Percentiles rank a stretch among this genome's conserved stretches.
These are phyloP conservation scores for Drosophila virilis DNA, from an alignment of 1,140 invertebrate species.

Conservation along the genomic window DNA sequence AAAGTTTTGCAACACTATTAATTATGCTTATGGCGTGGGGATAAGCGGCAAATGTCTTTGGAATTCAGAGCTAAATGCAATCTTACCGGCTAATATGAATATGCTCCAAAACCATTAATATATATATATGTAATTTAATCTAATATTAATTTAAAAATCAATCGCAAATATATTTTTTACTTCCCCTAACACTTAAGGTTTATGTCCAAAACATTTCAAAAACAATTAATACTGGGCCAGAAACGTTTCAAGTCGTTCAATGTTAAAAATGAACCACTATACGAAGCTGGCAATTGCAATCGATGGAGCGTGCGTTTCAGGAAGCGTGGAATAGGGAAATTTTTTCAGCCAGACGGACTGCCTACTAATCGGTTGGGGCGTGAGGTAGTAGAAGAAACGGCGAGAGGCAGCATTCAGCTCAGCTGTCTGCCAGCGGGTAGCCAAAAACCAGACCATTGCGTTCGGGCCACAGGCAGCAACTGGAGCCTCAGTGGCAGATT, in stretches of 20 bases:
- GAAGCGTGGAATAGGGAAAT: not conserved
- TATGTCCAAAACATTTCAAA: too few species aligned
- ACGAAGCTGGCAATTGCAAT: too few species aligned
- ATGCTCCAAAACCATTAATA: not conserved
- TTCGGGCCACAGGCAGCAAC: not conserved
- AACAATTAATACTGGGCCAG: too few species aligned
- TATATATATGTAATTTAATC: not conserved
- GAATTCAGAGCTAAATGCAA: too few species aligned
- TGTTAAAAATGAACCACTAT: too few species aligned
- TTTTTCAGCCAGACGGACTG: not conserved
- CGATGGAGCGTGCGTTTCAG: not conserved
- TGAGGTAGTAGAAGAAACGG: not conserved
- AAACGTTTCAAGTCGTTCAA: too few species aligned
- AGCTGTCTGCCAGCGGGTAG: conserved; percentile 12
- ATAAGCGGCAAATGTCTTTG: too few species aligned
- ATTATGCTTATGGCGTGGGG: not conserved
- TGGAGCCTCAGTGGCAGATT: not conserved
- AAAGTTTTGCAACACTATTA: not conserved
- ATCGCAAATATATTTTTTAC: too few species aligned
- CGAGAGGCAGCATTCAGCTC: conserved; percentile 14
- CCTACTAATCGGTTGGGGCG: conserved; percentile 29
- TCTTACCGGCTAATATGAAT: too few species aligned
- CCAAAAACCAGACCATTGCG: too few species aligned
- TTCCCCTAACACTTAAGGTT: too few species aligned
- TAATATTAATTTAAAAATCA: too few species aligned